phyloP scores from a whole-genome alignment of 2,888 invertebrate species.

The Oligia latruncula region DNA sequence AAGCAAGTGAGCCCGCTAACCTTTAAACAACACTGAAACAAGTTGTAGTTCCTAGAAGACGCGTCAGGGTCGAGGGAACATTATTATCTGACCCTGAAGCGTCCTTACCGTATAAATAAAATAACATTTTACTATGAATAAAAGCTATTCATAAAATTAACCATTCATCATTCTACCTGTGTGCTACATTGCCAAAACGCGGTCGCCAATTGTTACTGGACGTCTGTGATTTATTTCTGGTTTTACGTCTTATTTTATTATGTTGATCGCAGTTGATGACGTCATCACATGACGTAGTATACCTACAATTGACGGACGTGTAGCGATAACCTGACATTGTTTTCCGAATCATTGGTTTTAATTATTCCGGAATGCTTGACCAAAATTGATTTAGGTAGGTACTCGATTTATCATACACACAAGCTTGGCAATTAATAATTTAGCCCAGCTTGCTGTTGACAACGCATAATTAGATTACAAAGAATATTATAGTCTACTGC shows the following conservation, averaged over 20 bases:
- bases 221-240: constrained; percentile 44
- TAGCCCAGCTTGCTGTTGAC: not conserved
- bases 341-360: constrained; percentile 40
- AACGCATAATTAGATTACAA: not conserved
- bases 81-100: constrained; percentile 13
- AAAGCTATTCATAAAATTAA: constrained; percentile 25
- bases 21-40: constrained; percentile 17
- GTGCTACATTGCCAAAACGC: constrained; percentile 35
- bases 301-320: constrained; percentile 11
- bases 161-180: constrained; percentile 26
- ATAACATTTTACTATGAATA: constrained; percentile 4
- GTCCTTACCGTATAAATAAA: constrained; percentile 6
- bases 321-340: constrained; percentile 42
- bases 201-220: constrained; percentile 22
- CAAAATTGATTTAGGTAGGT: not conserved
- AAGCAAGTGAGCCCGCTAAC: not conserved
- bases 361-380: constrained; percentile 10
- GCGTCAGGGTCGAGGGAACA: not conserved
- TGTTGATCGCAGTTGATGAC: constrained; percentile 35
- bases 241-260: constrained; percentile 51
- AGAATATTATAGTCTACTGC: not conserved
- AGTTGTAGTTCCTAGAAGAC: not conserved
- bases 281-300: constrained; percentile 28
- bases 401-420: constrained; percentile 7
- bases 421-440: not conserved